These are phyloP conservation scores for Dyspetes luteomarginatus DNA, from an alignment of 2,888 invertebrate species.

Conservation along the genomic window DNA sequence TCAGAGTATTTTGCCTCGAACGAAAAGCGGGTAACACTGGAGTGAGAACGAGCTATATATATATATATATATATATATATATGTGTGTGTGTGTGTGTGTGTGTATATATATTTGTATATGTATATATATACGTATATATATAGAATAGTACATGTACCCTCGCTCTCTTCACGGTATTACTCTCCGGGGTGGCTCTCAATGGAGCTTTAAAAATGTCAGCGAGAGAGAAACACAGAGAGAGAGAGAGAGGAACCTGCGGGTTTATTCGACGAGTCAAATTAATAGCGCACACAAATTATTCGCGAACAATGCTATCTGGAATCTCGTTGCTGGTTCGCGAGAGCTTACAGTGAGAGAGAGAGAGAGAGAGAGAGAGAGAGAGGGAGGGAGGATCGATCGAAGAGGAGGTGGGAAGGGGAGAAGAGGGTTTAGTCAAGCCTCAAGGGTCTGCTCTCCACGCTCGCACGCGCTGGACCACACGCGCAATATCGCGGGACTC, in stretches of 20 bases:
- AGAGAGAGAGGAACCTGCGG: conserved; percentile 24
- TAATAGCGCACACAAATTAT: conserved; percentile 79
- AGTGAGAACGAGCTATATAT: conserved; percentile 14
- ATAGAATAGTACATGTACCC: background rate
- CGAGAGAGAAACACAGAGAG: conserved; percentile 46
- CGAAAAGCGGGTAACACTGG: conserved; percentile 37
- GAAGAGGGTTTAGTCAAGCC: conserved; percentile 53
- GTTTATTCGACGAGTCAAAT: conserved; percentile 72
- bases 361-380: conserved; percentile 22
- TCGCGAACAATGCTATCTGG: conserved; percentile 79
- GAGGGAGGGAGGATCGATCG: conserved; percentile 67
- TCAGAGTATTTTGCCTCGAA: conserved; percentile 43
- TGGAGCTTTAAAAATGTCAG: conserved; percentile 71
- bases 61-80: conserved; percentile 3
- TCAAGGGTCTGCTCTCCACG: conserved; percentile 50
- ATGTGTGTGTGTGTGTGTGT: too few relatives aligned
- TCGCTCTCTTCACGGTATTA: conserved; percentile 26
- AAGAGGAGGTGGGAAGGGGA: background rate
- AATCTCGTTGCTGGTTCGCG: conserved; percentile 73
- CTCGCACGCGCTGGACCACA: conserved; percentile 75
- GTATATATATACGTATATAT: background rate
- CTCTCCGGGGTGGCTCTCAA: conserved; percentile 48
- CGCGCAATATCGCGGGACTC: conserved; percentile 71
- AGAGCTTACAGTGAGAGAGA: conserved; percentile 33
- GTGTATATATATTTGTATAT: conserved; percentile 13